Base-by-base conservation (phyloP, 2,888 invertebrate genomes). In the Folsomia manolachei region DNA sequence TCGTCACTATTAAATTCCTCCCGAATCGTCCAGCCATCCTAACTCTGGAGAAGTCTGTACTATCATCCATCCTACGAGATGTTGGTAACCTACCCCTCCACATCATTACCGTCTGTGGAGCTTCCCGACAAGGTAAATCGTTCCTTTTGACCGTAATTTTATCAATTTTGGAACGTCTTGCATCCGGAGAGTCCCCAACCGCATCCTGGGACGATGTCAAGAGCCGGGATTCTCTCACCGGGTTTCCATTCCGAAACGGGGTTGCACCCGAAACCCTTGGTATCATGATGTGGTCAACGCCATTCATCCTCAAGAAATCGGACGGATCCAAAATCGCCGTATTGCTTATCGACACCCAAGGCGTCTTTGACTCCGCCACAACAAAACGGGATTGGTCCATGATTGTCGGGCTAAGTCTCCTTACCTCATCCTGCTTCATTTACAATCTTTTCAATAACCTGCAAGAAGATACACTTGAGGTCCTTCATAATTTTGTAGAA, bases 271-370 rank as follows among this genome's bases (percentile, higher is more conserved):
- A 62, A 39, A 71, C 68, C 21, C 27, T 61, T 52, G 71, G 75
- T n/a, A 61, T 69, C 61, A 64, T 71, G 71, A 19, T 72, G n/a
- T 71, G 71, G 73, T 70, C 71, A n/a, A 24, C 64, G 1, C 73
- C 77, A 0, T 75, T 77, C 60, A 65, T 71, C 1, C 61, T 75
- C 0, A 73, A 56, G 51, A 9, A 51, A 14, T 11, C 51, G 9
- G 51, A 14, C 14, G 51, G 51, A 51, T n/a, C n/a, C n/a, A 14
- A 51, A 51, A 51, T 51, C 14, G 51, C 51, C 51, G 51, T 51
- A 14, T 25, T 77, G 0, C 67, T 77, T 2, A 62, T 77, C 14
- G 77, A 77, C 66, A 75, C 77, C 1, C 75, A 77, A 70, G 77
- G 77, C 2, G 71, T 71, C 24, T 39, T 70, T 14, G 77, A 77